phyloP scores from a whole-genome alignment of 1,140 invertebrate species.

The Tetranychus cinnabarinus region DNA sequence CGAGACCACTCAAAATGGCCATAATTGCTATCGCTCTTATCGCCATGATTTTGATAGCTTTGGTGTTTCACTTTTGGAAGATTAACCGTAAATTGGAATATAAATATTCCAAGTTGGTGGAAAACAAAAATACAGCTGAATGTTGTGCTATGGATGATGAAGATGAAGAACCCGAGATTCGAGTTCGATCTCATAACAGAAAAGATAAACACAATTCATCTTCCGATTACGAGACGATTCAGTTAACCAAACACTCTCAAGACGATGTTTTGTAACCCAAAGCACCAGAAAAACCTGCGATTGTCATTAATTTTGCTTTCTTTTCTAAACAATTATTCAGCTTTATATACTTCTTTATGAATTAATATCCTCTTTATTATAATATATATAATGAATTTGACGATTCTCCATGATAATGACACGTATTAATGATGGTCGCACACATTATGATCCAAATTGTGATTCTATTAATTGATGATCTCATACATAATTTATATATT shows the following conservation, averaged over 20 bases:
- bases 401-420: no score
- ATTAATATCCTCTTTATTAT: no score
- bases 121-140: conserved; percentile 28
- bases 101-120: conserved; percentile 34
- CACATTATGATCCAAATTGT: no score
- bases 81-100: conserved; percentile 31
- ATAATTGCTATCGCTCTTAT: conserved; percentile 21
- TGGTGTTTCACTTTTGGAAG: conserved; percentile 30
- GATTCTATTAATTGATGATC: neutral
- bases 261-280: neutral
- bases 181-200: neutral
- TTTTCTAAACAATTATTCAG: no score
- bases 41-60: conserved; percentile 22
- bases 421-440: no score
- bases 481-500: neutral
- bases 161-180: conserved; percentile 23
- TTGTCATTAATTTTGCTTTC: no score
- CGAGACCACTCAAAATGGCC: conserved; percentile 19
- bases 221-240: conserved; percentile 7
- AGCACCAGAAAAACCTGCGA: neutral
- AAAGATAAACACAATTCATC: neutral
- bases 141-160: conserved; percentile 30
- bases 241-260: conserved; percentile 4
- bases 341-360: no score
- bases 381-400: no score